Percentiles rank a stretch among this genome's conserved stretches.
Conservation (phyloP, 2,888 invertebrate genomes). For the Archips crataeganus region DNA sequence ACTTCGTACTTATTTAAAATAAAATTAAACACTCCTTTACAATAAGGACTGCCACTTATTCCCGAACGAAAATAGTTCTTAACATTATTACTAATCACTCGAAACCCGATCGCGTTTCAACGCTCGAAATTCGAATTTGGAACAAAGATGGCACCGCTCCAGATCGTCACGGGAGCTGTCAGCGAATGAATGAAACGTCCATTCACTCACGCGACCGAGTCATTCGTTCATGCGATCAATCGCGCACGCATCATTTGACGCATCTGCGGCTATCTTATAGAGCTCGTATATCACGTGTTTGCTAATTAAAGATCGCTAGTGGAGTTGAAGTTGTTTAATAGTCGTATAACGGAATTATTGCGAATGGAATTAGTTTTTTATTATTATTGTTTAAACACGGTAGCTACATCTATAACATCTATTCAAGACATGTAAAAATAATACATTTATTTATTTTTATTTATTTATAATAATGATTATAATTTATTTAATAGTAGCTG, state of each 20-base stretch:
- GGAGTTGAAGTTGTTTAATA: constrained; percentile 1
- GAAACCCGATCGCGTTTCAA: constrained; percentile 42
- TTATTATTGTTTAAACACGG: background rate
- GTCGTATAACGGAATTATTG: background rate
- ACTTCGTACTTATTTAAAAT: background rate
- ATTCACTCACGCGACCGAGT: constrained; percentile 49
- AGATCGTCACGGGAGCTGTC: constrained; percentile 39
- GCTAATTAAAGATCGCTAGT: constrained; percentile 37
- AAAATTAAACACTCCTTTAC: background rate
- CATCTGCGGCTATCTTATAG: constrained; percentile 39
- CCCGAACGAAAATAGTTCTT: background rate
- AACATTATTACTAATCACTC: constrained; percentile 11
- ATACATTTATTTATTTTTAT: too few species aligned
- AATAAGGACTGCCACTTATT: background rate
- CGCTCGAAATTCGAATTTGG: constrained; percentile 37
- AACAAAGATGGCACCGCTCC: constrained; percentile 48
- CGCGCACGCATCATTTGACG: constrained; percentile 41
- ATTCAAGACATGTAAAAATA: too few species aligned
- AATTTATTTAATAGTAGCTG: too few species aligned
- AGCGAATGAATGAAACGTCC: constrained; percentile 51
- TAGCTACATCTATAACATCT: too few species aligned
- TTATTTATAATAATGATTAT: too few species aligned
- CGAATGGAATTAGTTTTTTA: background rate
- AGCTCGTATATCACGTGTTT: constrained; percentile 33
- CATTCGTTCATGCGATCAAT: constrained; percentile 43